Conservation (phyloP, 2,113 vertebrate species). For the Halcyon malimbica region DNA sequence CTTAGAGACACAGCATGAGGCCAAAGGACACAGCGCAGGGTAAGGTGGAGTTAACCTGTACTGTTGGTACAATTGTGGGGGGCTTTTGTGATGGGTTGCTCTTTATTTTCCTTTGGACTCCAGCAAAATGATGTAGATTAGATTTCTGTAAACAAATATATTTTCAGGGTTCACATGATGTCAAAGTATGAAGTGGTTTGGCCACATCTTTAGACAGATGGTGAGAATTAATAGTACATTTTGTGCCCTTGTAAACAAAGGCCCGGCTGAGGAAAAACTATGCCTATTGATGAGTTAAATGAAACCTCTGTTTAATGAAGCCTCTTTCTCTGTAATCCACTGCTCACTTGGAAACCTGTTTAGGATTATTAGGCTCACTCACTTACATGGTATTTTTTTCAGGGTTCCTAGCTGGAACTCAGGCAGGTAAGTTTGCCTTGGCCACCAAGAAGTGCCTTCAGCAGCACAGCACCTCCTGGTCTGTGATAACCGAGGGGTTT, state of each 20-base stretch:
- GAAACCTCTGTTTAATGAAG: background rate
- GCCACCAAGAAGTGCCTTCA: slow-evolving; percentile 17
- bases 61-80: fast-evolving
- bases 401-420: background rate
- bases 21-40: background rate
- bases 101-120: background rate
- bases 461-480: background rate
- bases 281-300: background rate
- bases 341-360: background rate
- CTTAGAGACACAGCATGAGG: background rate
- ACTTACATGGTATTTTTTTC: background rate
- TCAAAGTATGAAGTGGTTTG: background rate
- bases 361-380: background rate
- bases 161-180: background rate
- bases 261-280: background rate
- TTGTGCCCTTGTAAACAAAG: background rate
- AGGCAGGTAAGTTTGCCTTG: background rate
- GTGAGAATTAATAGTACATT: background rate
- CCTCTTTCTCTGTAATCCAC: background rate
- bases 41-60: background rate
- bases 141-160: background rate
- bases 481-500: background rate
- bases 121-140: background rate
- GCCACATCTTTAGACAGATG: background rate
- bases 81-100: background rate